phyloP scores from a whole-genome alignment of 2,113 vertebrate genomes.

The Antennarius striatus region DNA sequence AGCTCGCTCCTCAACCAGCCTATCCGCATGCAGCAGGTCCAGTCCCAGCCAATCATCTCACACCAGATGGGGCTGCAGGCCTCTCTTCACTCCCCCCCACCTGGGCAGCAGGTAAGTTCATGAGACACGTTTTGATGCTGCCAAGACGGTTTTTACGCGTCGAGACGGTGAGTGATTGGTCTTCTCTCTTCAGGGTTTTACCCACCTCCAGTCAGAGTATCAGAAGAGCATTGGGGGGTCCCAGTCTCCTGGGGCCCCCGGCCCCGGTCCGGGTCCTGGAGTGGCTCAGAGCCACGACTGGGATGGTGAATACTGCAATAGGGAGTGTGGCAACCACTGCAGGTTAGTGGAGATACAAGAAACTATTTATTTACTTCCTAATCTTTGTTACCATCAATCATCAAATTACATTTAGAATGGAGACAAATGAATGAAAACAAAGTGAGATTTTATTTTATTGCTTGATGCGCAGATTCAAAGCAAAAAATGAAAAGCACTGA shows the following conservation, averaged over 20 bases:
- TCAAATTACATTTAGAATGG: not conserved
- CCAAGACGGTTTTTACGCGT: not conserved
- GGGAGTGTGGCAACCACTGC: conserved; percentile 96
- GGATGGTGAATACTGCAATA: conserved; percentile 93
- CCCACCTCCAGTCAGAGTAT: conserved; percentile 93
- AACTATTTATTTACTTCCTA: not conserved
- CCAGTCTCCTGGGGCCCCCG: conserved; percentile 89
- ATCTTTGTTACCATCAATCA: not conserved
- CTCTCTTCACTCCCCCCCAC: conserved; percentile 91
- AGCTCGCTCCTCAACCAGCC: conserved; percentile 92
- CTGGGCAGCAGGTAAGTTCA: conserved; percentile 91
- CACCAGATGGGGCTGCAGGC: conserved; percentile 97
- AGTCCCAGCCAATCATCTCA: conserved; percentile 93
- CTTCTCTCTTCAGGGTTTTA: conserved; percentile 84
- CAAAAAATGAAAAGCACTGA: not conserved
- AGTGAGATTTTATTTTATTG: not conserved
- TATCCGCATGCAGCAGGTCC: conserved; percentile 95
- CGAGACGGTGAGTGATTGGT: not conserved
- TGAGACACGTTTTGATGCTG: not conserved
- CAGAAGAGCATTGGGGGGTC: conserved; percentile 89
- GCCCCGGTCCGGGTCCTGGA: conserved; percentile 79
- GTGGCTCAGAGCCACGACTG: conserved; percentile 87
- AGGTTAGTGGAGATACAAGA: conserved; percentile 79
- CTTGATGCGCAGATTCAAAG: not conserved
- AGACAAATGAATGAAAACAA: not conserved